Base-by-base conservation (phyloP, 2,113 vertebrate genomes). In the Natator depressus region DNA sequence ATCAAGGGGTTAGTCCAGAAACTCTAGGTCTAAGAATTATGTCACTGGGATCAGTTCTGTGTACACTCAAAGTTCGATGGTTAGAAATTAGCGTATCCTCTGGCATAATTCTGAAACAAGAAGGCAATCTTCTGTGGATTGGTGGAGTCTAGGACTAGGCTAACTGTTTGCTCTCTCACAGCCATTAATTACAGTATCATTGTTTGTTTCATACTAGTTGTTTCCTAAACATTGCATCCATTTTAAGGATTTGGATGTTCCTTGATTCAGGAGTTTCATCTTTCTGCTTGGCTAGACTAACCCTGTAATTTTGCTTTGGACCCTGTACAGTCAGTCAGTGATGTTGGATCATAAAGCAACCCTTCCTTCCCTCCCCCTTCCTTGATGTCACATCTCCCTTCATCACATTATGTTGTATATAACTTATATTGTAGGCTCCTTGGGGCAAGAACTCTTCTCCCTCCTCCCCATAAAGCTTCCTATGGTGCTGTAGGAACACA, bases 351-450 rank as follows among this genome's bases (percentile, higher is more conserved):
- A 54, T 83, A 94, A 72, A 38, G n/a, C 35, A 38, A 82, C 80
- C 53, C 82, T 89, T 95, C 50, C 35, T 85, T 91, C 95, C 89
- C 88, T 79, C 47, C 84, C 47, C 10, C 5, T 93, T 35, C 83
- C 94, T 91, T 93, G 46, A 59, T 51, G 17, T 87, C 83, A 75
- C 83, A 19, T 86, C 29, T 93, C 95, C 84, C 94, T 93, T 59
- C 24, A 84, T 47, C 31, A 82, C 59, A 84, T 89, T 54, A 85
- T 81, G 95, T 93, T 95, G 84, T 42, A 65, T 82, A 22, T 29
- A n/a, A 80, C 16, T 62, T 89, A 93, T 90, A 83, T 85, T 94
- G n/a, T 72, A 72, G 82, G n/a, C 91, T 42, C 57, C 5, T 11
- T 72, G 31, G 35, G 35, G 22, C 24, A 24, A 20, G 53, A n/a